Evolutionary conservation across 2,888 invertebrate genomes (phyloP), one percentile per base, ranked within the genome.

Genomic region (Halictus quadricinctus): DNA sequence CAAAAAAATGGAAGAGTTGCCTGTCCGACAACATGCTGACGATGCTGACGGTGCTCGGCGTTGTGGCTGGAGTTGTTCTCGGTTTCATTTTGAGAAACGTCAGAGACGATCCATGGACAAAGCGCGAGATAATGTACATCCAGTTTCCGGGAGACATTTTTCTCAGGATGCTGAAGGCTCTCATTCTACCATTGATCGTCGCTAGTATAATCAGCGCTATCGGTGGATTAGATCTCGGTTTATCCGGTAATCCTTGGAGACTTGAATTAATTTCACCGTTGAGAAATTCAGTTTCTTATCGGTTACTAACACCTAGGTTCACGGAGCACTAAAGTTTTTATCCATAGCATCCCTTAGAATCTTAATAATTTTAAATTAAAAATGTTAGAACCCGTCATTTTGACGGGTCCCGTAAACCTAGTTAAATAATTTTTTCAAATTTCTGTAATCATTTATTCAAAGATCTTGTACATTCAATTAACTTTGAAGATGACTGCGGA

Each of bases 121-220:
- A 94, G 69, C 93, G 97, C 75, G 96, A 97, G 90, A 95, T 97
- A 69, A 96, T 96, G 95, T 97, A 97, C 93, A 95, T 97, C 70
- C 96, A 96, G 89, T 97, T 96, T 92, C 95, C 96, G 3, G 97
- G 97, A 46, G 97, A 97, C 92, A 94, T 97, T 74, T 97, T 97
- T 91, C 95, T 97, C 88, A 95, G 96, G 86, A 97, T 97, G 96
- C 95, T 97, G 79, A 97, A 97, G 94, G 96, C 96, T 84, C 95
- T 97, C 82, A 97, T 97, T 90, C 94, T 97, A 75, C 97, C 97
- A 1, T 95, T 97, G 85, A 96, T 97, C 84, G 95, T 96, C n/a
- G 95, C 96, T 3, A 96, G 96, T 21, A 95, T 97, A 85, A 95
- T 97, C 73, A 96, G 97, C 6, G 97, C 97, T 29, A 96, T 97